Evolutionary conservation across 2,888 invertebrate species (phyloP), one percentile per base, ranked within the genome.

Genomic region (Phlogophora meticulosa): DNA sequence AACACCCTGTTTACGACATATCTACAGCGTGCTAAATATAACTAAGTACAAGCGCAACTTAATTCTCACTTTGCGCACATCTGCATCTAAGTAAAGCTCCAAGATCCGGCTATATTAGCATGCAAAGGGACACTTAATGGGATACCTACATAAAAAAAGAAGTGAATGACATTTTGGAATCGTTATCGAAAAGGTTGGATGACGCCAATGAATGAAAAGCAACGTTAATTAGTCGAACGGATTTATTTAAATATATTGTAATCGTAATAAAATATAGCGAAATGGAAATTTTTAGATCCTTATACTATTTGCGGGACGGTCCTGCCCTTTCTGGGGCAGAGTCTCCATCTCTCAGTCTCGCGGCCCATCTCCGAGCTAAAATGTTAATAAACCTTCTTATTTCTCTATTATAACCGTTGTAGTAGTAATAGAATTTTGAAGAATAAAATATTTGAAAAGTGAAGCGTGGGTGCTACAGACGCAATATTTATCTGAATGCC

Each of bases 301-400:
- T 94, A 95, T 90, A 95, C 95, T 92, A 95, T 93, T 88, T 94
- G 94, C 86, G 95, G 95, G 89, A 92, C 92, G 91, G 92, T 93
- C 87, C 92, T 88, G 84, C 92, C 93, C 89, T 89, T 91, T 87
- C 92, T 86, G 60, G 94, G 93, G 87, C 94, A 95, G 73, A 95
- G 93, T 89, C 93, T 89, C 95, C 95, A 94, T 85, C 93, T 91
- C 90, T 95, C 95, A 89, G 91, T 93, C 91, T 93, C 94, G 86
- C 89, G 91, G 85, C 88, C 91, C 87, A 85, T 82, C 92, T 91
- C 93, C 91, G 85, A 89, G 91, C 95, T 95, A 95, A 94, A 95
- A 94, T 90, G 84, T 83, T 88, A 94, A 91, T 86, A 91, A 89
- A 88, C 87, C 77, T 84, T 78, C 84, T 84, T 85, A 88, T 87